Conservation (phyloP, 2,113 vertebrate species). For the Gopherus evgoodei region DNA sequence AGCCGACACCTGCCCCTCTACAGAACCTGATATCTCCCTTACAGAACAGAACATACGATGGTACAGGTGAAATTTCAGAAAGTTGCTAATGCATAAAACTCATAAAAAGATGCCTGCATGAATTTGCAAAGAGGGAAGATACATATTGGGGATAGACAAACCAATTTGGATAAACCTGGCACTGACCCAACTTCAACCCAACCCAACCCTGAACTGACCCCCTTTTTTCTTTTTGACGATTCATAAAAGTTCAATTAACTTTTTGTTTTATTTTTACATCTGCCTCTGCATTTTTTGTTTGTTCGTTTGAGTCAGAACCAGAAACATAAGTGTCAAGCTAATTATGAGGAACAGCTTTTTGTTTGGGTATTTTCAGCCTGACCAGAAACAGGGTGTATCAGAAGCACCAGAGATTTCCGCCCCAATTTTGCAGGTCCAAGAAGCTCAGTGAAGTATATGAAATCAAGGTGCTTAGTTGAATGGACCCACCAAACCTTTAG, state of each 20-base stretch:
- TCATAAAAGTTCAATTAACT: background rate
- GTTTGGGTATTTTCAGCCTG: background rate
- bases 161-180: background rate
- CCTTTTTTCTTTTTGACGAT: background rate
- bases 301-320: background rate
- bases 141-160: background rate
- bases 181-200: background rate
- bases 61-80: background rate
- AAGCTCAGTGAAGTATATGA: background rate
- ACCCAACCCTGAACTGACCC: rapidly evolving
- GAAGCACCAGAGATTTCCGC: background rate
- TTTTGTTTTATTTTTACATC: background rate
- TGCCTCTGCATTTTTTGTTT: background rate
- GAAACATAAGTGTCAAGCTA: background rate
- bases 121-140: background rate
- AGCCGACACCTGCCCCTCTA: background rate
- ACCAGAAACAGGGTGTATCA: background rate
- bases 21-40: background rate
- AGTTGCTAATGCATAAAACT: background rate
- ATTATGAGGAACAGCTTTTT: background rate
- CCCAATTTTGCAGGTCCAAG: background rate
- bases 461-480: background rate
- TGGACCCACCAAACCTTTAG: background rate
- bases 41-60: background rate
- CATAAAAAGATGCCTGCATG: background rate